A percentile compares a stretch with the other conserved stretches of the same genome.
These are phyloP conservation scores for Scomberomorus guttatus DNA, from an alignment of 2,797 vertebrate genomes.

Conservation along the genomic window DNA sequence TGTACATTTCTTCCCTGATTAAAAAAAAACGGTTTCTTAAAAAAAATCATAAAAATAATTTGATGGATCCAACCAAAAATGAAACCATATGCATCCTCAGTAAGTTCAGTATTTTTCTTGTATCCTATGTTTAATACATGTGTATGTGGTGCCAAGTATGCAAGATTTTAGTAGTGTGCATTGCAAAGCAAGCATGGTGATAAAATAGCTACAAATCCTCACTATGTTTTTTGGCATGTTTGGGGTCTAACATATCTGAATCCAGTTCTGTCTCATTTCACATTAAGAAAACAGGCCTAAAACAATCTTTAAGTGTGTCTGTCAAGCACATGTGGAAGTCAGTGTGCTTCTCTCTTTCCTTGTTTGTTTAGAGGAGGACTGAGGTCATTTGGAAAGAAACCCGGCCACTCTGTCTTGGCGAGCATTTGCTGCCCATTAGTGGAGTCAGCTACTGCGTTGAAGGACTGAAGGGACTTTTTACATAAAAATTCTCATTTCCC, in stretches of 20 bases:
- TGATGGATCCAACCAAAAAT: no score
- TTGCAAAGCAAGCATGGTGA: not conserved
- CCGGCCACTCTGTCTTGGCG: slow-evolving; percentile 33
- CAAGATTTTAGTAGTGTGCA: not conserved
- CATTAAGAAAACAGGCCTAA: not conserved
- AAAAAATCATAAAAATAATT: no score
- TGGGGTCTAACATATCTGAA: not conserved
- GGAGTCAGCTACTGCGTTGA: slow-evolving; percentile 40
- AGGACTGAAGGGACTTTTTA: slow-evolving; percentile 28
- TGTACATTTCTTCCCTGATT: not conserved
- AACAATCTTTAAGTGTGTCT: not conserved
- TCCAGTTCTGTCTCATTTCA: not conserved
- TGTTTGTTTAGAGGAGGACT: slow-evolving; percentile 38
- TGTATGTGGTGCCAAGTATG: no score
- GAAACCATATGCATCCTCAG: no score
- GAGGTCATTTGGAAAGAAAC: slow-evolving; percentile 69
- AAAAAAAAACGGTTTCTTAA: no score
- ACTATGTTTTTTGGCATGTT: not conserved
- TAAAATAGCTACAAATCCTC: not conserved
- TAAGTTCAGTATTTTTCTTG: no score
- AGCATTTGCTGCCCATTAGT: slow-evolving; percentile 47
- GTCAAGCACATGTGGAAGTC: slow-evolving; percentile 15
- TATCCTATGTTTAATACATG: no score
- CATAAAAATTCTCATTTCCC: slow-evolving; percentile 20
- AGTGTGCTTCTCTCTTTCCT: slow-evolving; percentile 25